Base-by-base conservation (phyloP, 1,140 invertebrate genomes). In the Aphelenchoides besseyi region DNA sequence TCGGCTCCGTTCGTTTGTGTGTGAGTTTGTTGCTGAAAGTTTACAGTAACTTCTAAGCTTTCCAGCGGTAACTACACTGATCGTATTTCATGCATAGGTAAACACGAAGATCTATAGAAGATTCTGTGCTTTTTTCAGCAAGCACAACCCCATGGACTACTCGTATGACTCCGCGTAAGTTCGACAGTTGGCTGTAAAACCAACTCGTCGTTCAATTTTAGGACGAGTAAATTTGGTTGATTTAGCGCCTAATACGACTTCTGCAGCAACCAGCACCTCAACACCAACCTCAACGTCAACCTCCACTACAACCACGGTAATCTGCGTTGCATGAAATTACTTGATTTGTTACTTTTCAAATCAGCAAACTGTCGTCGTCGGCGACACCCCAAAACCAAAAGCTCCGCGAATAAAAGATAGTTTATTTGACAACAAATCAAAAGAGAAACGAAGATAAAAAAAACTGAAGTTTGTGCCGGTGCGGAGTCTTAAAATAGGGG, bases 1-100 rank as follows among this genome's bases (percentile, higher is more conserved):
- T 59, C 55, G 12, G 18, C 5, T 28, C 55, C 55, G 18, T 59
- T 59, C 18, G 55, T 59, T 59, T 59, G 55, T 33, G 26, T 59
- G 55, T 59, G 18, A 59, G 55, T 59, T 59, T 33, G 5, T 59
- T 8, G 55, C 12, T 5, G 55, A 59, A 59, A 59, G 5, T 59
- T 8, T 23, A 59, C 55, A 33, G 55, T 8, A 33, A 59, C 55
- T 5, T 28, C 12, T 33, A 28, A 59, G 55, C 32, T 8, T 23
- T 18, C 5, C 37, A n/a, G 37, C 55, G 18, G 55, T 33, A 59
- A 59, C 26, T 8, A 59, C 55, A 59, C 5, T 23, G 55, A 48
- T n/a, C n/a, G n/a, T n/a, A n/a, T n/a, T n/a, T 23, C 12, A 48
- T 23, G 41, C 41, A 23, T 48, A 48, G 23, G 41, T 48, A 23